phyloP scores from a whole-genome alignment of 2,113 vertebrate genomes.

The Cranoglanis bouderius region DNA sequence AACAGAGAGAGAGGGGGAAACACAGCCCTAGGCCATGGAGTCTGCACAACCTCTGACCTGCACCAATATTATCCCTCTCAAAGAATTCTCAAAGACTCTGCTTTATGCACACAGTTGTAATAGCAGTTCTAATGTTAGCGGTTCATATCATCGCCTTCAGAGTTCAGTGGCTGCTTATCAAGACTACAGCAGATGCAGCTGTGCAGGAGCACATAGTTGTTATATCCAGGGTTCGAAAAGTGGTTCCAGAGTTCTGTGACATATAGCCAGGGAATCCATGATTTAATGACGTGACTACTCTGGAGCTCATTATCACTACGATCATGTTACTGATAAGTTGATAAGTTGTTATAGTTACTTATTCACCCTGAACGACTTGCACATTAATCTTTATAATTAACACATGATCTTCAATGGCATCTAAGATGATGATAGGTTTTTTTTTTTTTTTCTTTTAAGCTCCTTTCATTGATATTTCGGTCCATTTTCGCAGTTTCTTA shows the following conservation, averaged over 20 bases:
- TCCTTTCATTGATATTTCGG: background rate
- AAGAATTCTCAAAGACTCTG: background rate
- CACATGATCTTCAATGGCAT: background rate
- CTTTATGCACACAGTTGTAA: background rate
- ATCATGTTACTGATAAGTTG: background rate
- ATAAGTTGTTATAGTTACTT: background rate
- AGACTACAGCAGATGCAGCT: background rate
- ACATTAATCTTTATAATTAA: background rate
- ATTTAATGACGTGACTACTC: background rate
- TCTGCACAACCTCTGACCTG: slow-evolving; percentile 32
- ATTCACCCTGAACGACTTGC: background rate
- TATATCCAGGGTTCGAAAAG: background rate
- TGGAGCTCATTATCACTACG: background rate
- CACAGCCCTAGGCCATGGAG: slow-evolving; percentile 25
- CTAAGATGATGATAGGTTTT: too few species aligned
- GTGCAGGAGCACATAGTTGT: background rate
- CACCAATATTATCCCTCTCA: background rate
- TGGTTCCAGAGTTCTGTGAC: background rate
- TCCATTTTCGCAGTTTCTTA: background rate
- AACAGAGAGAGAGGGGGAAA: background rate
- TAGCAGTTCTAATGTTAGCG: background rate
- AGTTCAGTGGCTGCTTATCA: background rate
- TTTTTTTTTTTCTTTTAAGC: background rate
- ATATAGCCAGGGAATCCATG: background rate
- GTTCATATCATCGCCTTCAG: background rate